phyloP scores from a whole-genome alignment of 2,113 vertebrate species.

The Salvelinus sp. region DNA sequence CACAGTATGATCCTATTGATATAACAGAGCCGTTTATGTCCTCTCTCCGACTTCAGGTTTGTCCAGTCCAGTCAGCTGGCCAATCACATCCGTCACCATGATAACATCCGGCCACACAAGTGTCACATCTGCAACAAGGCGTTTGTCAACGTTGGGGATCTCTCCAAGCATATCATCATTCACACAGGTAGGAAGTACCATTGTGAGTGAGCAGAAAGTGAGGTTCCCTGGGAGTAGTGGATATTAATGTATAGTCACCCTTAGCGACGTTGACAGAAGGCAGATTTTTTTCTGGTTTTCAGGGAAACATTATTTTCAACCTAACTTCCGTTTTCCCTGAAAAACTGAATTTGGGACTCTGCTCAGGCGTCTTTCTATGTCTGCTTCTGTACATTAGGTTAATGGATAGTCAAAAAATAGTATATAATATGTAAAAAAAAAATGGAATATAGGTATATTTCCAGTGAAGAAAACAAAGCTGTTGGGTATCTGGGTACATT shows the following conservation, averaged over 20 bases:
- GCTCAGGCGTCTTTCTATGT: too few species aligned
- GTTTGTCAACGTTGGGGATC: constrained; percentile 95
- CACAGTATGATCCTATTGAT: neutral
- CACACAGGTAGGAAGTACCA: constrained; percentile 83
- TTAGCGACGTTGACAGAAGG: neutral
- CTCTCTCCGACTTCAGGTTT: constrained; percentile 75
- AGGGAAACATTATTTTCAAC: too few species aligned
- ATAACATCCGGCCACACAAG: constrained; percentile 96
- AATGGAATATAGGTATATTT: neutral
- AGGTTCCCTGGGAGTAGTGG: too few species aligned
- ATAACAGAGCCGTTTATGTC: neutral
- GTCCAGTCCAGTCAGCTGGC: constrained; percentile 97
- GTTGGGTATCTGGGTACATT: neutral
- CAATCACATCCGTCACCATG: constrained; percentile 98
- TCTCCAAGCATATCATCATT: constrained; percentile 98
- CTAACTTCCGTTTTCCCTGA: too few species aligned
- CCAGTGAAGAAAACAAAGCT: neutral
- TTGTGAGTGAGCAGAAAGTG: too few species aligned
- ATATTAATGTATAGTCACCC: too few species aligned
- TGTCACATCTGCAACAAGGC: constrained; percentile 95
- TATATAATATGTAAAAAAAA: too few species aligned
- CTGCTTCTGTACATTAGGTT: too few species aligned
- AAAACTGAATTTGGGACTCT: too few species aligned
- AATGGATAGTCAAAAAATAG: neutral
- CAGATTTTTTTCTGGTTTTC: neutral